These are phyloP conservation scores for Cheiracanthium punctorium DNA, from an alignment of 2,888 invertebrate genomes.

Conservation along the genomic window DNA sequence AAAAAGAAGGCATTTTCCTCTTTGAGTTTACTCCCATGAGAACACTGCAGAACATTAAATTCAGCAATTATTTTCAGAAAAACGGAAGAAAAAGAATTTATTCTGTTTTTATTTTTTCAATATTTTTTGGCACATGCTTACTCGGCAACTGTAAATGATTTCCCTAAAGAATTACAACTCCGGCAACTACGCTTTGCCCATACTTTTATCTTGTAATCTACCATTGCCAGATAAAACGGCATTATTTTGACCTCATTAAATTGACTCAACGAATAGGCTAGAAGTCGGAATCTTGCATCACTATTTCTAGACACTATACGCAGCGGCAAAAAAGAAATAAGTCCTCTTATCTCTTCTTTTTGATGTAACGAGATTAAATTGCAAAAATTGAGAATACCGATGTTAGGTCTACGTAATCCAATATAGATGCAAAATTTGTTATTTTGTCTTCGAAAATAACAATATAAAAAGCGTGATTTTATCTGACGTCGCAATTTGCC, in stretches of 20 bases:
- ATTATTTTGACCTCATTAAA: constrained; percentile 34
- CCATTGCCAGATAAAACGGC: neutral
- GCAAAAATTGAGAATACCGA: neutral
- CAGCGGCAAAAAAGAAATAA: too few species aligned
- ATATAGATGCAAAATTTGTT: neutral
- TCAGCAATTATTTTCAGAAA: constrained; percentile 27
- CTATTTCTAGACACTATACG: neutral
- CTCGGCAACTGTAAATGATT: constrained; percentile 21
- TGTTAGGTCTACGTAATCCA: neutral
- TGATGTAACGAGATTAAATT: neutral
- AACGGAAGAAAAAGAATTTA: neutral
- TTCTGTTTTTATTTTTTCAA: constrained; percentile 5
- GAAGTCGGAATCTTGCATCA: neutral
- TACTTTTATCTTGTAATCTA: constrained; percentile 32
- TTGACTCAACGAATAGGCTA: neutral
- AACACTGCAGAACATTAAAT: constrained; percentile 27
- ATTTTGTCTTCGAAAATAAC: too few species aligned
- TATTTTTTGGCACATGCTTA: constrained; percentile 12
- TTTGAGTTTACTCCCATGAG: neutral
- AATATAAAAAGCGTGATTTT: too few species aligned
- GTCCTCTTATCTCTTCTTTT: neutral
- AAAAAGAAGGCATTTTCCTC: neutral
- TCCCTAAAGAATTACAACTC: constrained; percentile 3
- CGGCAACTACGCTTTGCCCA: neutral
- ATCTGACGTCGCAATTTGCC: too few species aligned